Conservation (phyloP, 2,113 vertebrate genomes). For the Trichechus manatus region DNA sequence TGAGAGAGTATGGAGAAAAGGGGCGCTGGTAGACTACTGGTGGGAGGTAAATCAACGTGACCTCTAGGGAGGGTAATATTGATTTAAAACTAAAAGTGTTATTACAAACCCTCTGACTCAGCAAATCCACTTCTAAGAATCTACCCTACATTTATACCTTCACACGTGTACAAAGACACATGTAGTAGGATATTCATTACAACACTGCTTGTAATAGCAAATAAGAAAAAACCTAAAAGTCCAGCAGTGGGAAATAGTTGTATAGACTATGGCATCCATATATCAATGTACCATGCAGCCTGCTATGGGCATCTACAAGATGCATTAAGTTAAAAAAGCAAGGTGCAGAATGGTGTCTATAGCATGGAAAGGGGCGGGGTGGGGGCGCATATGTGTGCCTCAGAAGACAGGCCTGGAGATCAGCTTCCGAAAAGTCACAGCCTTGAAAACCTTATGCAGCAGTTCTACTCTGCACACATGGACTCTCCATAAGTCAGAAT, state of each 20-base stretch:
- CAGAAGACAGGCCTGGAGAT: neutral
- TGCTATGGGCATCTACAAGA: neutral
- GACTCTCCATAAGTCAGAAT: neutral
- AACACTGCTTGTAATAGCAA: neutral
- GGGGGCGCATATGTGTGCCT: neutral
- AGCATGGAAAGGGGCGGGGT: neutral
- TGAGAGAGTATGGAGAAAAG: neutral
- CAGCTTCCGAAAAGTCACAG: neutral
- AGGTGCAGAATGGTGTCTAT: neutral
- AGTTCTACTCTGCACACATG: neutral
- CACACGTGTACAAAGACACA: neutral
- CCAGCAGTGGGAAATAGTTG: neutral
- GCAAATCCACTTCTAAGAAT: neutral
- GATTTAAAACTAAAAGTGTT: constrained; percentile 44
- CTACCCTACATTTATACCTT: neutral
- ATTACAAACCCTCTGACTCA: neutral
- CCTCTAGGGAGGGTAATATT: neutral
- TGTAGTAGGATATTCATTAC: neutral
- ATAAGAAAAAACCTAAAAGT: neutral
- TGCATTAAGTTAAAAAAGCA: neutral
- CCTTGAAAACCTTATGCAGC: neutral
- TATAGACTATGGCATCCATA: neutral
- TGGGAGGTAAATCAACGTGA: neutral
- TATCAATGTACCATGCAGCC: neutral
- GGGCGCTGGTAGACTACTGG: neutral